Evolutionary conservation across 1,140 invertebrate genomes (phyloP).

Genomic region (Elysia chlorotica): DNA sequence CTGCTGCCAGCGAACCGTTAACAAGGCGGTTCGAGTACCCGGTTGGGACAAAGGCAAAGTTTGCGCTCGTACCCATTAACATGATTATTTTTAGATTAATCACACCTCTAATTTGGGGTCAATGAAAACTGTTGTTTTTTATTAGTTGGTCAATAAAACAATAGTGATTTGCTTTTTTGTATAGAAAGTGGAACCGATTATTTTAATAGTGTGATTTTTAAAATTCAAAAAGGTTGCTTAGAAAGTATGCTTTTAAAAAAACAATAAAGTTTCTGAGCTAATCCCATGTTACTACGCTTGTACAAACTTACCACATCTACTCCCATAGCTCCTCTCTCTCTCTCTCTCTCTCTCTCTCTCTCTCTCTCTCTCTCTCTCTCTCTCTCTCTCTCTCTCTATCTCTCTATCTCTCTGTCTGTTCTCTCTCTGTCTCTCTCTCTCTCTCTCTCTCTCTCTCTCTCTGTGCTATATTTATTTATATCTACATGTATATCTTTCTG

Average conservation of each 20-base stretch:
- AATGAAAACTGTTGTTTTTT: no score
- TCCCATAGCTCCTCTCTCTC: neutral
- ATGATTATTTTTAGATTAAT: no score
- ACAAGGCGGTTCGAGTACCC: no score
- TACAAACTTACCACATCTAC: neutral
- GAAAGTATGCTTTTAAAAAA: neutral
- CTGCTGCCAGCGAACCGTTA: no score
- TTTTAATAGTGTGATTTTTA: neutral
- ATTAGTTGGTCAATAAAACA: no score
- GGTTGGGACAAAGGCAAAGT: no score
- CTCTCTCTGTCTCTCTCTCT: constrained; percentile 9
- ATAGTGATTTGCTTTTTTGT: no score
- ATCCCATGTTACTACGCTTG: neutral
- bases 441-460: neutral
- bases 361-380: constrained; percentile 8
- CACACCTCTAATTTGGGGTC: no score
- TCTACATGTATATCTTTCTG: neutral
- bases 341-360: constrained; percentile 4
- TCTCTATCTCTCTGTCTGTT: no score
- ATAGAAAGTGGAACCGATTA: no score
- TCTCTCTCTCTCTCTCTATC: no score
- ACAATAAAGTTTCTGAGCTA: neutral
- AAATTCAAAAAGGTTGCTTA: neutral
- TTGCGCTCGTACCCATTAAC: no score
- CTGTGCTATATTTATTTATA: neutral